Conservation (phyloP, 2,113 vertebrate species). For the Nematolebias whitei region DNA sequence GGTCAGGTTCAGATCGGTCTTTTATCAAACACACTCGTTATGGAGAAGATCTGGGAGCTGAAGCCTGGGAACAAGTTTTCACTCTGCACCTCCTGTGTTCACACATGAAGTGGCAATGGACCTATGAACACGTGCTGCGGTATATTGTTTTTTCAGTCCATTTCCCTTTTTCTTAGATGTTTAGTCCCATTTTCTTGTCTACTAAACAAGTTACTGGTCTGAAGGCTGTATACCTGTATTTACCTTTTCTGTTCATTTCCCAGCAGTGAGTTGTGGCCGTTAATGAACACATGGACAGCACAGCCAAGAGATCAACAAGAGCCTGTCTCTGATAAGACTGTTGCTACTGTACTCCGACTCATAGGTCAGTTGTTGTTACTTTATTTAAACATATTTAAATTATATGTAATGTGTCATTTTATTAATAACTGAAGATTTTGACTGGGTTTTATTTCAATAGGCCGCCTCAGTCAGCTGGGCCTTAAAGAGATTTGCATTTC, state of each 20-base stretch:
- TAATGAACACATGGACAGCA: conserved; percentile 92
- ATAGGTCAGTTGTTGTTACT: conserved; percentile 83
- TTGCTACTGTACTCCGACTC: conserved; percentile 87
- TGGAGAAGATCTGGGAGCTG: conserved; percentile 85
- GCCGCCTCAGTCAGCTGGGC: conserved; percentile 89
- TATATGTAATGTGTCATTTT: background rate
- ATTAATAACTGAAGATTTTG: background rate
- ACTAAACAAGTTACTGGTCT: background rate
- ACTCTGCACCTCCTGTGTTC: conserved; percentile 90
- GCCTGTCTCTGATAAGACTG: conserved; percentile 80
- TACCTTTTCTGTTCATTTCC: conserved; percentile 22
- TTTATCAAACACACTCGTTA: conserved; percentile 82
- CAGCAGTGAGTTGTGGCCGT: conserved; percentile 93
- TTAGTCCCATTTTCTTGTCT: background rate
- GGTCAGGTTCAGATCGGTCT: conserved; percentile 78
- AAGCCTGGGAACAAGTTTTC: conserved; percentile 87
- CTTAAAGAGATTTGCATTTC: conserved; percentile 85
- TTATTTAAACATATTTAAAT: background rate
- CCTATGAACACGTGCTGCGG: conserved; percentile 88
- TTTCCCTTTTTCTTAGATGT: background rate
- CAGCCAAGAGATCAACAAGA: conserved; percentile 80
- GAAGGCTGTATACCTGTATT: background rate
- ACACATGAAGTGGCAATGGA: conserved; percentile 91
- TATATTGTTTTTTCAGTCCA: conserved; percentile 51
- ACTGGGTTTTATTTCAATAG: conserved; percentile 69